phyloP scores from a whole-genome alignment of 2,888 invertebrate species.

The Brenthis hecate region DNA sequence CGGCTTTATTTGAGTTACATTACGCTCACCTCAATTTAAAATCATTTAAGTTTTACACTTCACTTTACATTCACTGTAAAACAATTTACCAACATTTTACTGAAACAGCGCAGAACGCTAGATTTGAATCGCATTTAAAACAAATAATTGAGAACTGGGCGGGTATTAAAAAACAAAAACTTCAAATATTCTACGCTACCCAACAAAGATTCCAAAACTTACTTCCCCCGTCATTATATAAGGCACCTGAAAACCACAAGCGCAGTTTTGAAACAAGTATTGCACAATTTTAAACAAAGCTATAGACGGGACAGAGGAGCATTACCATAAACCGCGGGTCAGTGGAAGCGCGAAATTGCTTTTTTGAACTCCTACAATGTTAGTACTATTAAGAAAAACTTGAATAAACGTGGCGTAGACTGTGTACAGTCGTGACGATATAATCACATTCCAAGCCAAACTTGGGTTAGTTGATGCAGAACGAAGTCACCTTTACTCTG shows the following conservation, averaged over 20 bases:
- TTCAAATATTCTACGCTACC: conserved; percentile 54
- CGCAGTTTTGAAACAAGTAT: conserved; percentile 71
- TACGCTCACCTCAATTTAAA: conserved; percentile 50
- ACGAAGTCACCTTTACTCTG: conserved; percentile 53
- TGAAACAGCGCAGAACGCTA: conserved; percentile 4
- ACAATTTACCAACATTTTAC: conserved; percentile 24
- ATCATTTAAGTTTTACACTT: conserved; percentile 57
- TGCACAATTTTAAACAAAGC: conserved; percentile 77
- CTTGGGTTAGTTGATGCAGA: conserved; percentile 54
- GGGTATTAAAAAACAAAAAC: conserved; percentile 44
- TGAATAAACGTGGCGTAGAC: conserved; percentile 61
- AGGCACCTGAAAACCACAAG: conserved; percentile 69
- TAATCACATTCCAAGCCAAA: conserved; percentile 61
- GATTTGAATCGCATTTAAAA: conserved; percentile 20
- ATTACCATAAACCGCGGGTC: conserved; percentile 76
- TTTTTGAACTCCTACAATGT: conserved; percentile 78
- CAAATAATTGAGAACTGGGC: conserved; percentile 19
- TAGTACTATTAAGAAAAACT: conserved; percentile 72
- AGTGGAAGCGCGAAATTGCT: conserved; percentile 69
- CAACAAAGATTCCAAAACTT: conserved; percentile 71
- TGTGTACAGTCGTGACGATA: conserved; percentile 54
- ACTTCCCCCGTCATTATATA: conserved; percentile 61
- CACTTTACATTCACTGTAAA: conserved; percentile 35
- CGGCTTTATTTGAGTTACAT: conserved; percentile 57
- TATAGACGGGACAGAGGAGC: conserved; percentile 62